A percentile compares a stretch with the other conserved stretches of the same genome.
These are phyloP conservation scores for Tachystola acroxantha DNA, from an alignment of 2,888 invertebrate species.

Conservation along the genomic window DNA sequence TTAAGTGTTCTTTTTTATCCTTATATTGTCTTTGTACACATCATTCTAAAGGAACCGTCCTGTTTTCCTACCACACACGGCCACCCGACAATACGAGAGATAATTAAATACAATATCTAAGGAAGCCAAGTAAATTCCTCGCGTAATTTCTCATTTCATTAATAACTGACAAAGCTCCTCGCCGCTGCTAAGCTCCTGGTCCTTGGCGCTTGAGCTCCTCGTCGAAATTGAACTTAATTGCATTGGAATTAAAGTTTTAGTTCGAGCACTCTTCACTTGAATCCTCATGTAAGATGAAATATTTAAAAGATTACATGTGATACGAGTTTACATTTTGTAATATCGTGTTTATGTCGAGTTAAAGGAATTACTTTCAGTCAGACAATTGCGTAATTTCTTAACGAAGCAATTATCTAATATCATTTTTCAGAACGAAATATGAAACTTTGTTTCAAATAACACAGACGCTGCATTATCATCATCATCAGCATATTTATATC, in stretches of 20 bases:
- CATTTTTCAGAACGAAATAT: too few species aligned
- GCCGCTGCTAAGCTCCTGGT: constrained; percentile 36
- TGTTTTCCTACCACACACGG: neutral
- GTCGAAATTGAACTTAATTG: constrained; percentile 34
- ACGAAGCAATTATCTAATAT: too few species aligned
- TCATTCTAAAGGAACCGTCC: too few species aligned
- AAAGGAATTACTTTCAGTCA: too few species aligned
- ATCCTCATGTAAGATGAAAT: constrained; percentile 1
- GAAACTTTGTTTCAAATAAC: too few species aligned
- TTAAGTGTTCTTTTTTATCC: too few species aligned
- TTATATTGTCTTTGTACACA: too few species aligned
- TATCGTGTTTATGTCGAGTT: too few species aligned
- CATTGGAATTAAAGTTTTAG: constrained; percentile 21
- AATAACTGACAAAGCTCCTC: constrained; percentile 53
- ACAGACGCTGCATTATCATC: too few species aligned
- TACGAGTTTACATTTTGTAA: too few species aligned
- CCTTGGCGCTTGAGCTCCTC: constrained; percentile 17
- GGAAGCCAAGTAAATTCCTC: constrained; percentile 37
- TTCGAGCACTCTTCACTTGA: neutral
- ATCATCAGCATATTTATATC: too few species aligned
- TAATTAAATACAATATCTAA: constrained; percentile 39
- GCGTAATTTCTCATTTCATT: constrained; percentile 52
- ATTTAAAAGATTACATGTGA: neutral
- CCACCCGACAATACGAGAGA: constrained; percentile 15
- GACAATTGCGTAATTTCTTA: too few species aligned